Evolutionary conservation across 2,797 vertebrate genomes (phyloP), one percentile per base, ranked within the genome.

Genomic region (Neopelma chrysocephalum): DNA sequence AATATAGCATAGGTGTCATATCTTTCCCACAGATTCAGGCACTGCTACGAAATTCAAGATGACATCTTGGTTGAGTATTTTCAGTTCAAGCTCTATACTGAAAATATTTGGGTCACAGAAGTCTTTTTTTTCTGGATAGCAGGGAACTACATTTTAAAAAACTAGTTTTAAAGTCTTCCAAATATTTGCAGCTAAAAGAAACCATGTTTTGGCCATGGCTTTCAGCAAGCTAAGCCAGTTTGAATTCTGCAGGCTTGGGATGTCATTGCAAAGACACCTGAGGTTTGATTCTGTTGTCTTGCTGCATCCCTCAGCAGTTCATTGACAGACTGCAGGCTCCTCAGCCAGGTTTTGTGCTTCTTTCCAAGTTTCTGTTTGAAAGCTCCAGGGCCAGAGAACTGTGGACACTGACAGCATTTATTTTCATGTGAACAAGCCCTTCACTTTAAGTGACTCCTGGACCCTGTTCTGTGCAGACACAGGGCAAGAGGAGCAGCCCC

Each of bases 261-360:
- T 95, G 97, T 95, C 96, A 80, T 85, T 93, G 95, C 92, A 97
- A 94, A 98, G 94, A 87, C 88, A 87, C 21, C 70, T 94, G 91
- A 90, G 83, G 87, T 96, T 89, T 95, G 89, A 97, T 98, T 97
- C 96, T 38, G 70, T 85, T 97, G 96, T 96, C 82, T 0, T 85
- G 95, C 94, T 96, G 77, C 94, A 96, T 97, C 95, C 89, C 86
- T 92, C 88, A 95, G 89, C 92, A 87, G 85, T 94, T 95, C 93
- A 91, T 36, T 94, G 97, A 98, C 90, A 95, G 76, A 89, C 81
- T 97, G 77, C 97, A 98, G 97, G 66, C 90, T 87, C 93, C 91
- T 87, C 66, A 95, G 96, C 57, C 86, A 90, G 75, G 66, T 96
- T 95, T 77, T 85, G 56, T 94, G 84, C 66, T 69, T 91, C 82